Percentiles rank a stretch among this genome's conserved stretches.
Evolutionary conservation across 2,797 vertebrate species (phyloP).

Genomic region (Fringilla coelebs): DNA sequence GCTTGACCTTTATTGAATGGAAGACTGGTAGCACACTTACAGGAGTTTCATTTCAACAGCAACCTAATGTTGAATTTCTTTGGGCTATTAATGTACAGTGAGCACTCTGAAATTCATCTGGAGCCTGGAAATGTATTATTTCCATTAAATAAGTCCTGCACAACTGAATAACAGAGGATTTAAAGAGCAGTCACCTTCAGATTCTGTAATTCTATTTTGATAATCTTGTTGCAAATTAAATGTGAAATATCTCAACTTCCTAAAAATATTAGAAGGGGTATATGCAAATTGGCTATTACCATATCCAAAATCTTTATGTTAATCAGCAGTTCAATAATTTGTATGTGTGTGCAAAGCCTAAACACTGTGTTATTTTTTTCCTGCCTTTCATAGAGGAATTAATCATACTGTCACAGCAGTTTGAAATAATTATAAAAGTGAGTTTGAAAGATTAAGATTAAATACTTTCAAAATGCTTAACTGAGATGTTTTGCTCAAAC

Average conservation of each 20-base stretch:
- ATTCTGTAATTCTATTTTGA: neutral
- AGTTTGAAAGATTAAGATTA: constrained; percentile 20
- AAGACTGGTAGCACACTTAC: neutral
- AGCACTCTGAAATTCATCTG: neutral
- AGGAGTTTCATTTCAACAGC: constrained; percentile 1
- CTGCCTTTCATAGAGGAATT: neutral
- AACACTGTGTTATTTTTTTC: neutral
- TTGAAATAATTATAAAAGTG: constrained; percentile 10
- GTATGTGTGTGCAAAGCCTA: neutral
- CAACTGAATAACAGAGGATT: neutral
- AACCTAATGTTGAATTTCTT: constrained; percentile 23
- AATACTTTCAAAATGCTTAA: neutral
- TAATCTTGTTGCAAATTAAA: neutral
- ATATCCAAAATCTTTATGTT: neutral
- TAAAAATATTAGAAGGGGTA: neutral
- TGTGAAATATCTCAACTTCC: neutral
- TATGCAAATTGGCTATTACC: neutral
- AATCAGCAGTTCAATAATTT: neutral
- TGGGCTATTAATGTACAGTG: constrained; percentile 1
- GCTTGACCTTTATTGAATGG: constrained; percentile 53
- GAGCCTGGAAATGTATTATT: neutral
- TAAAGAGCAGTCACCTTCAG: neutral
- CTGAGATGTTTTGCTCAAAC: neutral
- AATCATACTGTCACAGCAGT: neutral
- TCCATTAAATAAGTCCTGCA: neutral